phyloP scores from a whole-genome alignment of 2,797 vertebrate genomes.

The Scleropages formosus region DNA sequence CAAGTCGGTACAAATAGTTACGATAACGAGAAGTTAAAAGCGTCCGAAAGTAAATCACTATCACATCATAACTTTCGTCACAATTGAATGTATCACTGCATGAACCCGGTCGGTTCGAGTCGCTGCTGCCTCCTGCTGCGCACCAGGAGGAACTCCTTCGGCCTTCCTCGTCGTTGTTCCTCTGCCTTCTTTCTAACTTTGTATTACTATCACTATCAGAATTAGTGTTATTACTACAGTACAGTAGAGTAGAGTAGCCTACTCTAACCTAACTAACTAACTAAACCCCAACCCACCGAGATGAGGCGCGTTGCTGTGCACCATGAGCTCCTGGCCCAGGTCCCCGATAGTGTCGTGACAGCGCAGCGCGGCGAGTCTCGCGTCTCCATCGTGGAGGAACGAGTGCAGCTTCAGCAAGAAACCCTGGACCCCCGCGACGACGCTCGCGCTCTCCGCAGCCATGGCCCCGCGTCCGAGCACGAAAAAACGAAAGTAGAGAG shows the following conservation, averaged over 20 bases:
- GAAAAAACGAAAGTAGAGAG: too few species aligned
- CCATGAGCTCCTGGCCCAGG: slow-evolving; percentile 80
- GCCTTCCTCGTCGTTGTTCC: too few species aligned
- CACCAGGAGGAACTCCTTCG: too few species aligned
- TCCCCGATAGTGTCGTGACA: slow-evolving; percentile 74
- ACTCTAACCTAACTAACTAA: not conserved
- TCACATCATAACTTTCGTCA: too few species aligned
- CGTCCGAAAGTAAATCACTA: too few species aligned
- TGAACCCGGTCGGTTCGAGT: too few species aligned
- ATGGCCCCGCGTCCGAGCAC: too few species aligned
- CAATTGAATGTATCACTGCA: too few species aligned
- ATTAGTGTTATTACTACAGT: not conserved
- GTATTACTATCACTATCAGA: slow-evolving; percentile 1
- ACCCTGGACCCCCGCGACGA: slow-evolving; percentile 49
- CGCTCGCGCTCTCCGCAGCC: slow-evolving; percentile 19
- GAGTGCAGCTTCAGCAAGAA: slow-evolving; percentile 72
- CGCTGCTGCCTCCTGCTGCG: too few species aligned
- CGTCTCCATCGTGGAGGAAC: slow-evolving; percentile 61
- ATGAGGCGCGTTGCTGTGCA: slow-evolving; percentile 58
- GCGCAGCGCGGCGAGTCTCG: slow-evolving; percentile 56
- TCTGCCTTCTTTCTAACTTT: not conserved
- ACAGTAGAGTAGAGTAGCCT: not conserved
- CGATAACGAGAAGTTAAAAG: too few species aligned
- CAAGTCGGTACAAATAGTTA: too few species aligned
- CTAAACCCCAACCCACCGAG: slow-evolving; percentile 64